Evolutionary conservation across 2,888 invertebrate genomes (phyloP).

Genomic region (Drosophila eohydei): DNA sequence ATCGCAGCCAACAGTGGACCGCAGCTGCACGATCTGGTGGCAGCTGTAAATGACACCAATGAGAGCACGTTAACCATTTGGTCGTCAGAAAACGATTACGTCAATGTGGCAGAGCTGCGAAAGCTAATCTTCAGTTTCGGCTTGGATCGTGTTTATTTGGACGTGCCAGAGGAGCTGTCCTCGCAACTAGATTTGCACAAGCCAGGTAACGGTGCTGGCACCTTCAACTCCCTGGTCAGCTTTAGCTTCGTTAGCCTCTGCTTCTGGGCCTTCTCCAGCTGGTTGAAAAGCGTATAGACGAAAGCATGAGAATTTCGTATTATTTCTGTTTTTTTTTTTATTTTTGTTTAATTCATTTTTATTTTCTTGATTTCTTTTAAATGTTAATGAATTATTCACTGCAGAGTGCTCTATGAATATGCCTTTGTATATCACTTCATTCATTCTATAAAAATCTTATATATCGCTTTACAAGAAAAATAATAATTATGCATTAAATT

Average conservation of each 20-base stretch:
- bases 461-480: conserved; percentile 42
- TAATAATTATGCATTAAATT: conserved; percentile 37
- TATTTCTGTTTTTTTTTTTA: background rate
- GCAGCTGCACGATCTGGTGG: conserved; percentile 87
- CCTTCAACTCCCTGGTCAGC: conserved; percentile 64
- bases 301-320: background rate
- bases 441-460: conserved; percentile 41
- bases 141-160: conserved; percentile 89
- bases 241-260: conserved; percentile 74
- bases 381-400: conserved; percentile 13
- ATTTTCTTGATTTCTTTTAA: conserved; percentile 23
- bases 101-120: conserved; percentile 88
- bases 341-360: conserved; percentile 33
- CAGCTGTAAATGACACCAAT: conserved; percentile 82
- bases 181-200: conserved; percentile 84
- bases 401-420: conserved; percentile 21
- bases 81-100: conserved; percentile 89
- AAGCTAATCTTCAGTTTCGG: conserved; percentile 89
- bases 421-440: conserved; percentile 67
- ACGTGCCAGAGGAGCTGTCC: conserved; percentile 89
- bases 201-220: conserved; percentile 33
- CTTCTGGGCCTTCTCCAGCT: conserved; percentile 71
- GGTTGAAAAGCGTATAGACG: conserved; percentile 51
- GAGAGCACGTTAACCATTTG: conserved; percentile 91
- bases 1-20: conserved; percentile 89